Conservation (phyloP, 53 echinoderm and acorn worm species). For the Mesocentrotus franciscanus region DNA sequence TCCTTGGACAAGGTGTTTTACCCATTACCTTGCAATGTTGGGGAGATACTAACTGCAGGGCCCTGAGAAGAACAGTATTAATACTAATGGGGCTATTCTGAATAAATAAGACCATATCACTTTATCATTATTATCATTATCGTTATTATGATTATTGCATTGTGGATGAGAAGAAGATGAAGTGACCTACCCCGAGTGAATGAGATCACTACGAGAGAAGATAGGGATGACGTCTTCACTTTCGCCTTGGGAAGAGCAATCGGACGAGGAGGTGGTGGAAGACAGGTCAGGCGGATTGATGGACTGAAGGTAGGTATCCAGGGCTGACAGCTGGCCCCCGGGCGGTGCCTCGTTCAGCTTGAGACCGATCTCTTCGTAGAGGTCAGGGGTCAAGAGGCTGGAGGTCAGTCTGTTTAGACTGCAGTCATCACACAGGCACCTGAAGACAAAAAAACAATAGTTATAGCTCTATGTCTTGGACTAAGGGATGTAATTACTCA, state of each 20-base stretch:
- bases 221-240: conserved; percentile 94
- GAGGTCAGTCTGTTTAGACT: conserved; percentile 86
- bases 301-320: conserved; percentile 89
- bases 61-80: too few relatives aligned
- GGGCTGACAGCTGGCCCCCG: conserved; percentile 78
- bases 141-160: too few relatives aligned
- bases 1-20: too few relatives aligned
- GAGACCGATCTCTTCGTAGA: conserved; percentile 84
- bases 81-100: too few relatives aligned
- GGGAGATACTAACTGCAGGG: too few relatives aligned
- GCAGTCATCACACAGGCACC: conserved; percentile 97
- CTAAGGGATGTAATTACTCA: too few relatives aligned
- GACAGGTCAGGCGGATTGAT: conserved; percentile 98
- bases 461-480: background rate
- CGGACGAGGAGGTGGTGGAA: conserved; percentile 87
- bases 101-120: too few relatives aligned
- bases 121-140: too few relatives aligned
- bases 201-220: conserved; percentile 92
- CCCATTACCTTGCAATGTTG: too few relatives aligned
- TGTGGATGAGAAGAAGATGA: background rate
- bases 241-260: conserved; percentile 89
- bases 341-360: conserved; percentile 79
- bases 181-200: conserved; percentile 76
- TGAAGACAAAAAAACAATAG: background rate
- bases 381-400: conserved; percentile 83